phyloP scores from a whole-genome alignment of 2,797 vertebrate species.

The Acanthurus leucopareius region DNA sequence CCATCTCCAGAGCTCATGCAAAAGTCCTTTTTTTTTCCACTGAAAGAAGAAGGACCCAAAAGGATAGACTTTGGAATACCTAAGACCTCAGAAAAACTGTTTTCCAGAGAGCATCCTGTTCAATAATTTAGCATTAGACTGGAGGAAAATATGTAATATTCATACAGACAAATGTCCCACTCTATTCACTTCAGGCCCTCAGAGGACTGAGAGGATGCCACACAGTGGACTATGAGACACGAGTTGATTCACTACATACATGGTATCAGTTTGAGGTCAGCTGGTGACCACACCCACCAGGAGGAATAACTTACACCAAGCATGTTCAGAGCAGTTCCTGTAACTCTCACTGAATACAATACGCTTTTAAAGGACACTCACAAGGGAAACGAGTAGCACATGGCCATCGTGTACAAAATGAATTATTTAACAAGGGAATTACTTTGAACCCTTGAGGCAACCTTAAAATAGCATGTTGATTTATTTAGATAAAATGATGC shows the following conservation, averaged over 20 bases:
- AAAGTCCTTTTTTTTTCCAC: conserved; percentile 53
- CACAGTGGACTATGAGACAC: conserved; percentile 24
- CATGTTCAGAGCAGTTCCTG: neutral
- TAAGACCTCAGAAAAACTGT: conserved; percentile 59
- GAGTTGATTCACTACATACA: conserved; percentile 9
- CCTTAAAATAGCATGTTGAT: too few species aligned
- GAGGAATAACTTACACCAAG: conserved; percentile 9
- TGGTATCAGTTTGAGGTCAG: conserved; percentile 50
- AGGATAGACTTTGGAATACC: conserved; percentile 49
- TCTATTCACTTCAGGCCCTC: conserved; percentile 59
- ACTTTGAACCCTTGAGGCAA: neutral
- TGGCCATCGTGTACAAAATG: neutral
- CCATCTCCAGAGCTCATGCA: conserved; percentile 57
- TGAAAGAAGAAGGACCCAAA: conserved; percentile 42
- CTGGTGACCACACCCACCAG: neutral
- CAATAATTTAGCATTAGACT: conserved; percentile 80
- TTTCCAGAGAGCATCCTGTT: conserved; percentile 82
- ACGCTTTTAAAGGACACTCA: neutral
- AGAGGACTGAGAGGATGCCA: conserved; percentile 56
- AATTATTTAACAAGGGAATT: neutral
- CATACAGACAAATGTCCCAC: conserved; percentile 81
- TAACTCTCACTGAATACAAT: neutral
- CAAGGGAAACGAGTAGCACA: neutral
- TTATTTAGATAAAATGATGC: too few species aligned
- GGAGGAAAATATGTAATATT: conserved; percentile 79